Evolutionary conservation across 2,888 invertebrate genomes (phyloP).

Genomic region (Phymatocera aterrima): DNA sequence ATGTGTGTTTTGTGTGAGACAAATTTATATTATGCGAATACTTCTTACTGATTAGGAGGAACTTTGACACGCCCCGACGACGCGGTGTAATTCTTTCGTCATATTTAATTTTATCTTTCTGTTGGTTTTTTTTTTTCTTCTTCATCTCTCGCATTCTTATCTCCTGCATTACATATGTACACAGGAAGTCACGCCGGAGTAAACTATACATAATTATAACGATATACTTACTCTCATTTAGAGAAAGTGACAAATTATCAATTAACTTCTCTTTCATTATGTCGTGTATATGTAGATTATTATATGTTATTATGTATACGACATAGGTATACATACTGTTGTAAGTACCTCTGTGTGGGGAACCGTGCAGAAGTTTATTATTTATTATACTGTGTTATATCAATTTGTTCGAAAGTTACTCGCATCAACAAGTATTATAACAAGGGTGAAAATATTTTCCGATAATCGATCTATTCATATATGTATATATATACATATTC

Average conservation of each 20-base stretch:
- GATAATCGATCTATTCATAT: no score
- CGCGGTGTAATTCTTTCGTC: background rate
- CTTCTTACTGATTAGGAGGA: background rate
- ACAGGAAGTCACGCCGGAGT: slow-evolving; percentile 31
- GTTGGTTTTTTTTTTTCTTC: background rate
- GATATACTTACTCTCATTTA: no score
- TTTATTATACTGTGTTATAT: no score
- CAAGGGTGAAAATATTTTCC: no score
- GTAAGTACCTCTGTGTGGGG: no score
- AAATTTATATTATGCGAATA: background rate
- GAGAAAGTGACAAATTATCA: slow-evolving; percentile 12
- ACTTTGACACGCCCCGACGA: slow-evolving; percentile 22
- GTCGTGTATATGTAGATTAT: background rate
- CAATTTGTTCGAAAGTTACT: no score
- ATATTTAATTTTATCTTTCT: background rate
- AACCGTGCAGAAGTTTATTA: no score
- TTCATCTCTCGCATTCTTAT: background rate
- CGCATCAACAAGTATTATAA: no score
- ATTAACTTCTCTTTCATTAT: background rate
- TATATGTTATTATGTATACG: background rate
- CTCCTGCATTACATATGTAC: no score
- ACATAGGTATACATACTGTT: no score
- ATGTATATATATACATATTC: no score
- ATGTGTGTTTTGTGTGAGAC: no score
- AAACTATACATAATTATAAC: background rate